A percentile compares a stretch with the other conserved stretches of the same genome.
phyloP scores from a whole-genome alignment of 2,113 vertebrate species.

The Micromys minutus region DNA sequence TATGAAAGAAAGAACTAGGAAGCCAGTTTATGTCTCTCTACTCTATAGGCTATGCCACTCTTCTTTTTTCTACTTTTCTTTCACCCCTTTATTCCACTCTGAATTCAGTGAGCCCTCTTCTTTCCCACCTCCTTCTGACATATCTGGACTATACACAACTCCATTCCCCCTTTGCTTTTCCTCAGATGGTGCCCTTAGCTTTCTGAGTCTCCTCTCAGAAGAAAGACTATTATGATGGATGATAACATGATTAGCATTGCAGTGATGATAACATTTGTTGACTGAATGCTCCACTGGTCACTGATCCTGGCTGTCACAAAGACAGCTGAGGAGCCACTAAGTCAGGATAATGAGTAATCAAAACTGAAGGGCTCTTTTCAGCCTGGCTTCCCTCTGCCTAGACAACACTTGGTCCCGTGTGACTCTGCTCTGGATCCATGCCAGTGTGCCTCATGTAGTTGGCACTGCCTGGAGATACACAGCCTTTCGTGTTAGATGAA shows the following conservation, averaged over 20 bases:
- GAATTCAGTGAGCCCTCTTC: neutral
- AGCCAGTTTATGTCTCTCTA: neutral
- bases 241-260: slow-evolving; percentile 70
- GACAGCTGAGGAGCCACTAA: slow-evolving; percentile 68
- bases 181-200: slow-evolving; percentile 37
- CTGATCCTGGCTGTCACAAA: slow-evolving; percentile 67
- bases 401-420: neutral
- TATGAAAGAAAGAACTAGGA: slow-evolving; percentile 27
- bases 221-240: slow-evolving; percentile 60
- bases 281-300: slow-evolving; percentile 75
- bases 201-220: slow-evolving; percentile 54
- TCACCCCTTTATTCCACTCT: slow-evolving; percentile 30
- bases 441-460: slow-evolving; percentile 58
- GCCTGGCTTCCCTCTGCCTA: slow-evolving; percentile 53
- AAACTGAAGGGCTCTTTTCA: slow-evolving; percentile 74
- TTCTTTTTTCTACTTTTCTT: neutral
- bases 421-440: slow-evolving; percentile 57
- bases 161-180: slow-evolving; percentile 42
- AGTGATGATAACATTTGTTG: slow-evolving; percentile 77
- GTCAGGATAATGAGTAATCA: slow-evolving; percentile 75
- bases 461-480: slow-evolving; percentile 63
- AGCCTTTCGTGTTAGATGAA: slow-evolving; percentile 58
- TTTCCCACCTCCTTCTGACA: neutral
- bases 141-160: neutral
- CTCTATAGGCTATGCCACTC: neutral